Percentiles rank a stretch among this genome's conserved stretches.
phyloP scores from a whole-genome alignment of 2,888 invertebrate genomes.

The Adelognathus sp. region DNA sequence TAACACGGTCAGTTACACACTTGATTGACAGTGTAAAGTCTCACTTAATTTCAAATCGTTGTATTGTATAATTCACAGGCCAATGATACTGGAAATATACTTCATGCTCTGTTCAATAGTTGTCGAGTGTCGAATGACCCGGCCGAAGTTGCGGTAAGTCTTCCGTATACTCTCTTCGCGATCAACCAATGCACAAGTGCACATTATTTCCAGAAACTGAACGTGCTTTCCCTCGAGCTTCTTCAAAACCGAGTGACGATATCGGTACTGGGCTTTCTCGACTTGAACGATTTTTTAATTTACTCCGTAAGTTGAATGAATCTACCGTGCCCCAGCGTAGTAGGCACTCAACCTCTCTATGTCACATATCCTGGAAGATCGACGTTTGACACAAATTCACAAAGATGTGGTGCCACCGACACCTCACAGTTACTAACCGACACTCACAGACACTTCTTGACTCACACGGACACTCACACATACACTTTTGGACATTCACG shows the following conservation, averaged over 20 bases:
- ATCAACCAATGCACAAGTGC: neutral
- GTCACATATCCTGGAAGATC: no score
- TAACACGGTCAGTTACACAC: neutral
- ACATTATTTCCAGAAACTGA: neutral
- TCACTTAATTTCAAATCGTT: neutral
- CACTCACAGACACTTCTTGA: no score
- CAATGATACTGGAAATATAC: neutral
- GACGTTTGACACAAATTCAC: no score
- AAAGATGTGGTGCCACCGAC: no score
- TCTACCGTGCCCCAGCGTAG: no score
- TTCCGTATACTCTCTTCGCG: neutral
- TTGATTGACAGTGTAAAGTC: neutral
- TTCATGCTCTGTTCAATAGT: neutral
- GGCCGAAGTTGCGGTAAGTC: neutral
- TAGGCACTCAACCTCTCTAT: no score
- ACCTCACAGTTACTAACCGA: no score
- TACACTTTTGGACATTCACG: no score
- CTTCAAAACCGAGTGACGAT: conserved; percentile 9
- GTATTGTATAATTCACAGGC: neutral
- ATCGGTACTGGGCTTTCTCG: neutral
- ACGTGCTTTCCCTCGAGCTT: neutral
- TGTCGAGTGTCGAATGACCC: neutral
- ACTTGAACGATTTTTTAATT: neutral
- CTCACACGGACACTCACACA: no score
- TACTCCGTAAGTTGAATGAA: neutral